Conservation (phyloP, 1,140 invertebrate genomes). For the Zaprionus tsacasi region DNA sequence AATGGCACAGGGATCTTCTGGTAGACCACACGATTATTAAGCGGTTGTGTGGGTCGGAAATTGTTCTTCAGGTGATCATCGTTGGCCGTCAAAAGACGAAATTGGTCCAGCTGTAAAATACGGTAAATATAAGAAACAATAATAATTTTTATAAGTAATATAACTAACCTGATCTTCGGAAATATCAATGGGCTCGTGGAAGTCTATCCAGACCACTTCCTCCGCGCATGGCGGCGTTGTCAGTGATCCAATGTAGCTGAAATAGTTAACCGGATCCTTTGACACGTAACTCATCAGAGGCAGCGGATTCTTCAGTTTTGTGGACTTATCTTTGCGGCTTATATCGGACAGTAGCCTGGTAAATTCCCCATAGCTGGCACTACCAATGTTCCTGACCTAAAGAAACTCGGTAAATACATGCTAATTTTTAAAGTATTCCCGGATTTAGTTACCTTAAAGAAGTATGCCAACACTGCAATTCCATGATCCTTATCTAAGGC, state of each 20-base stretch:
- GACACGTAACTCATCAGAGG: constrained; percentile 86
- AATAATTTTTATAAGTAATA: constrained; percentile 11
- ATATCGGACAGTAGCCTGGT: constrained; percentile 86
- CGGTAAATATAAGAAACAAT: neutral
- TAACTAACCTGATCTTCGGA: constrained; percentile 90
- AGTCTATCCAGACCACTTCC: constrained; percentile 95
- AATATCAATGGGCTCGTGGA: constrained; percentile 89
- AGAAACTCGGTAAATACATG: no score
- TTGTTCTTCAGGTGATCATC: constrained; percentile 90
- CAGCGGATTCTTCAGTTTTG: constrained; percentile 84
- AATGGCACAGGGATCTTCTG: neutral
- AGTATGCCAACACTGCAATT: constrained; percentile 92
- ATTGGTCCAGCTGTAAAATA: constrained; percentile 88
- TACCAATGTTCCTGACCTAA: constrained; percentile 47
- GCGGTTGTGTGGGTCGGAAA: constrained; percentile 90
- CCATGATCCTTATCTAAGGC: constrained; percentile 90
- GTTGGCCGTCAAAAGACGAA: constrained; percentile 88
- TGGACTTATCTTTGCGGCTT: constrained; percentile 84
- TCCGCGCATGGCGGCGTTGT: constrained; percentile 97
- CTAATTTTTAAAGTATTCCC: neutral
- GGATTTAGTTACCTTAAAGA: constrained; percentile 88
- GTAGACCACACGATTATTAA: constrained; percentile 87
- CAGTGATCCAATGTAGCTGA: constrained; percentile 94
- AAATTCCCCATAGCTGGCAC: constrained; percentile 86
- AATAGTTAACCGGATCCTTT: constrained; percentile 87